Evolutionary conservation across 2,888 invertebrate species (phyloP).

Genomic region (Cantharis flavilabris): DNA sequence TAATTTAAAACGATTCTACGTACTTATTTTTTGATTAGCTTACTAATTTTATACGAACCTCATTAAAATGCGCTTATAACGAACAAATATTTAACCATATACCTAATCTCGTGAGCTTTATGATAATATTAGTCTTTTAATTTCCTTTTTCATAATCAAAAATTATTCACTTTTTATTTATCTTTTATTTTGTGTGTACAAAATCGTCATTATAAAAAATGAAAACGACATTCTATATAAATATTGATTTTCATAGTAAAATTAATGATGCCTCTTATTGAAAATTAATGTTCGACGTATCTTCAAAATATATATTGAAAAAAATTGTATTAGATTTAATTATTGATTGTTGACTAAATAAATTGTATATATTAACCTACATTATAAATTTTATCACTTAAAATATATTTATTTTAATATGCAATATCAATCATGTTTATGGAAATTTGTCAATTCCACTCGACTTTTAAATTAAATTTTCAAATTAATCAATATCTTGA

Average conservation of each 20-base stretch:
- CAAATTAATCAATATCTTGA: not conserved
- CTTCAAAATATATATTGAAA: too few species aligned
- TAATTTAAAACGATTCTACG: not conserved
- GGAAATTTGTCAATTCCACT: not conserved
- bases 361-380: not conserved
- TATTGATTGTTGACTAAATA: not conserved
- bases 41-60: not conserved
- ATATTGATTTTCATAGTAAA: not conserved
- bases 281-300: not conserved
- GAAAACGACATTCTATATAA: not conserved
- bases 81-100: not conserved
- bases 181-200: not conserved
- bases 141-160: not conserved
- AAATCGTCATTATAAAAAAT: not conserved
- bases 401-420: not conserved
- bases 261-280: not conserved
- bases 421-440: not conserved
- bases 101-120: not conserved
- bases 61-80: not conserved
- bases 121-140: not conserved
- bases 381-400: not conserved
- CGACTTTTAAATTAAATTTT: not conserved
- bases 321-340: not conserved
- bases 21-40: not conserved
- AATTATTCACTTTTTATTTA: not conserved